phyloP scores from a whole-genome alignment of 2,888 invertebrate species.

The Lasioglossum villosulum region DNA sequence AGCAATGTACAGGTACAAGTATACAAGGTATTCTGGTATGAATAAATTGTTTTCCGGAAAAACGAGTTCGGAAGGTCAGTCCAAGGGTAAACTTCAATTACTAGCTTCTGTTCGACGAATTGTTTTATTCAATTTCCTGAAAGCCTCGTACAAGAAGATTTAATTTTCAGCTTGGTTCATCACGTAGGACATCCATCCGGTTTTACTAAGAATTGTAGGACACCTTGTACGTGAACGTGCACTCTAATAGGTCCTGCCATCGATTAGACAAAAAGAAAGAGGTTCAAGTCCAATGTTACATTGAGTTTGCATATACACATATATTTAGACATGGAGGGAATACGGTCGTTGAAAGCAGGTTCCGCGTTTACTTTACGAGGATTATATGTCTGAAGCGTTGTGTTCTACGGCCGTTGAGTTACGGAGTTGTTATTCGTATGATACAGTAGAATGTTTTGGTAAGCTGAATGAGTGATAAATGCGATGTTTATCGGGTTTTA shows the following conservation, averaged over 20 bases:
- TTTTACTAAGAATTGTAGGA: not conserved
- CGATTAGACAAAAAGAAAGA: conserved; percentile 54
- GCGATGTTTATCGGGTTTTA: conserved; percentile 40
- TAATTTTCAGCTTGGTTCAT: not conserved
- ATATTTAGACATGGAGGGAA: not conserved
- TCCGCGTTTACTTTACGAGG: not conserved
- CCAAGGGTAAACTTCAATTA: not conserved
- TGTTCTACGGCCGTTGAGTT: conserved; percentile 14
- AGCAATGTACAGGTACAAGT: too few relatives aligned
- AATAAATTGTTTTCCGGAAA: not conserved
- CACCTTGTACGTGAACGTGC: not conserved
- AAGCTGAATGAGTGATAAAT: conserved; percentile 32
- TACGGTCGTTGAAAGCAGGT: not conserved
- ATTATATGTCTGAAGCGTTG: conserved; percentile 30
- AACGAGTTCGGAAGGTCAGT: not conserved
- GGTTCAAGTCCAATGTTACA: conserved; percentile 56
- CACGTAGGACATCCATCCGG: not conserved
- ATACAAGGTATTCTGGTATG: not conserved
- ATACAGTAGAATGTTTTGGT: conserved; percentile 32
- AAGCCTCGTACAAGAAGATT: not conserved
- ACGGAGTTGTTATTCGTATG: conserved; percentile 29
- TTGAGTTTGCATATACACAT: conserved; percentile 27
- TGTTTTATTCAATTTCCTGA: not conserved
- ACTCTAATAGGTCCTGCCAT: conserved; percentile 31
- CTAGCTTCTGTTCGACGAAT: not conserved